Conservation (phyloP, 2,888 invertebrate genomes). For the Scaeva pyrastri region DNA sequence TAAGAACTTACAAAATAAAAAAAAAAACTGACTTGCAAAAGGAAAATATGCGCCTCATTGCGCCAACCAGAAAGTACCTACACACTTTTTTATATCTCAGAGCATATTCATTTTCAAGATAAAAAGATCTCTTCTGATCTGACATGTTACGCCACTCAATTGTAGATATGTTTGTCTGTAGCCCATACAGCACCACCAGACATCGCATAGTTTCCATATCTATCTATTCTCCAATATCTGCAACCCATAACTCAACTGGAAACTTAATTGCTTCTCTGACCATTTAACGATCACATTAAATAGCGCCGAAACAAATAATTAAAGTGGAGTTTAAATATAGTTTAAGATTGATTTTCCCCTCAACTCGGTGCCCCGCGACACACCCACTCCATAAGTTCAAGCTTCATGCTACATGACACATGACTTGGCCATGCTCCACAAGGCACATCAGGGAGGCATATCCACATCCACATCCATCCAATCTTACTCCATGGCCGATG, state of each 20-base stretch:
- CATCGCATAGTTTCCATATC: constrained; percentile 36
- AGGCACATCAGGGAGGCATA: neutral
- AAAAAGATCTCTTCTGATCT: constrained; percentile 36
- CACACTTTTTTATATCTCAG: neutral
- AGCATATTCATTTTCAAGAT: neutral
- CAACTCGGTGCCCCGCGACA: constrained; percentile 6
- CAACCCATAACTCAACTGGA: constrained; percentile 69
- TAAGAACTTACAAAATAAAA: too few relatives aligned
- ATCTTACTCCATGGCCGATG: neutral
- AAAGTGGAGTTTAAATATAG: constrained; percentile 78
- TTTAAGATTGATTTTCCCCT: constrained; percentile 67
- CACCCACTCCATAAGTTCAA: neutral
- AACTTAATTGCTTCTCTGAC: constrained; percentile 75
- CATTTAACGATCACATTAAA: constrained; percentile 80
- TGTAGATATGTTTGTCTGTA: neutral
- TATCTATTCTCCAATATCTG: constrained; percentile 52
- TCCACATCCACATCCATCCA: neutral
- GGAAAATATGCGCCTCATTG: constrained; percentile 8
- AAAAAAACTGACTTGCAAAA: neutral
- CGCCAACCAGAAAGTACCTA: constrained; percentile 5
- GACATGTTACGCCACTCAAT: constrained; percentile 59
- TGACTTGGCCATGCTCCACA: constrained; percentile 19
- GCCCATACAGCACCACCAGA: constrained; percentile 11
- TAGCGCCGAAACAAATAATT: constrained; percentile 78
- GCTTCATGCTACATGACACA: constrained; percentile 37